A percentile compares a stretch with the other conserved stretches of the same genome.
phyloP scores from a whole-genome alignment of 2,888 invertebrate genomes.

The Hipparchia semele region DNA sequence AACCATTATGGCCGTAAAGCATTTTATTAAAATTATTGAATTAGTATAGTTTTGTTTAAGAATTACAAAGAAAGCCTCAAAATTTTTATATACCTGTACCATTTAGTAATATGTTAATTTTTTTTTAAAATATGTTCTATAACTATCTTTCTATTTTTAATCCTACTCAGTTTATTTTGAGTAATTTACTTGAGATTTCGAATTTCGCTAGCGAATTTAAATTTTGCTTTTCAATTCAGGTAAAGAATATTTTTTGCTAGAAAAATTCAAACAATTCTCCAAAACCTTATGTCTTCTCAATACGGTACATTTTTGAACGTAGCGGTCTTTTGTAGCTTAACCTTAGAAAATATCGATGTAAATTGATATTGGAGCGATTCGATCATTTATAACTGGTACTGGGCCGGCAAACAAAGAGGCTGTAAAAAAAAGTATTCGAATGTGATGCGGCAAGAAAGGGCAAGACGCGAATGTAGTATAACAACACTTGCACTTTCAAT shows the following conservation, averaged over 20 bases:
- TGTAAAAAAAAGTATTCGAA: conserved; percentile 69
- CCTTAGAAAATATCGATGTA: conserved; percentile 52
- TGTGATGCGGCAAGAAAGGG: conserved; percentile 64
- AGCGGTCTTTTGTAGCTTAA: conserved; percentile 22
- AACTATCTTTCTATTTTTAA: too few species aligned
- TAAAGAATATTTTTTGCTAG: conserved; percentile 49
- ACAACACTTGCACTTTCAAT: conserved; percentile 82
- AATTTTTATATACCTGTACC: too few species aligned
- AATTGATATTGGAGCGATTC: conserved; percentile 74
- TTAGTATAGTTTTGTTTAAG: too few species aligned
- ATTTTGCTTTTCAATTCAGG: conserved; percentile 63
- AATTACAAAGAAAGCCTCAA: too few species aligned
- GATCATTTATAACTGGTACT: conserved; percentile 80
- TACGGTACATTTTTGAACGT: conserved; percentile 44
- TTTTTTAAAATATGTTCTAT: too few species aligned
- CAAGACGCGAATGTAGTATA: conserved; percentile 75
- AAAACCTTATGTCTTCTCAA: conserved; percentile 28
- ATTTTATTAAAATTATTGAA: too few species aligned
- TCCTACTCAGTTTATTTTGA: conserved; percentile 10
- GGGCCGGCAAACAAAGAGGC: conserved; percentile 74
- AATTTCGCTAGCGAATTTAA: conserved; percentile 37
- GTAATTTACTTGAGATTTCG: conserved; percentile 8
- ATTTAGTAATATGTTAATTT: too few species aligned
- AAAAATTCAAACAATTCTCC: conserved; percentile 8
- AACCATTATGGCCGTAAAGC: too few species aligned